These are phyloP conservation scores for Cydia pomonella DNA, from an alignment of 1,140 invertebrate species.

Conservation along the genomic window DNA sequence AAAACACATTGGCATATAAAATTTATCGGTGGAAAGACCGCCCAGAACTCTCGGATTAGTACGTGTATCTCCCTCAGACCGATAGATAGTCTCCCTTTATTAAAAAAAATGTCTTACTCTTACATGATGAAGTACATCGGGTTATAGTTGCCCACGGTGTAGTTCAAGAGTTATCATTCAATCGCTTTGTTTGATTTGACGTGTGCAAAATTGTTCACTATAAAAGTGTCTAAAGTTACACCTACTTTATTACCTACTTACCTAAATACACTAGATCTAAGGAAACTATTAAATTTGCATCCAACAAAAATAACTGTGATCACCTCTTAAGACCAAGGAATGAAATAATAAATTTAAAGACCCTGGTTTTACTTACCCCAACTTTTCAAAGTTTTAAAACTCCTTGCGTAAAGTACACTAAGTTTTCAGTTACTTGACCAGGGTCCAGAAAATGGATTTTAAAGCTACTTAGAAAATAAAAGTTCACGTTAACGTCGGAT, in stretches of 20 bases:
- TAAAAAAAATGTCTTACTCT: too few species aligned
- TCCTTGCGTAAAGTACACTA: neutral
- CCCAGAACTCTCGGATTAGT: too few species aligned
- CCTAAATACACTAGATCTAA: neutral
- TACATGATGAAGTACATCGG: too few species aligned
- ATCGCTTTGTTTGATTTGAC: neutral
- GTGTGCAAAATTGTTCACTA: neutral
- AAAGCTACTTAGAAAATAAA: conserved; percentile 32
- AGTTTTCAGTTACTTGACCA: neutral
- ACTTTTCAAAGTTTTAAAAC: neutral
- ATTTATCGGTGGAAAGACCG: too few species aligned
- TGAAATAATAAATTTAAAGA: too few species aligned
- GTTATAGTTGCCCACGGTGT: neutral
- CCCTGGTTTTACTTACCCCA: neutral
- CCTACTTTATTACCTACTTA: neutral
- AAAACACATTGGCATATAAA: too few species aligned
- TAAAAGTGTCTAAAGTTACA: neutral
- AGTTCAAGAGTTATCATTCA: neutral
- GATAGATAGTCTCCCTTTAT: too few species aligned
- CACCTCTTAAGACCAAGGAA: conserved; percentile 16
- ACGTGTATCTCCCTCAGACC: too few species aligned
- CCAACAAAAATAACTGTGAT: conserved; percentile 28
- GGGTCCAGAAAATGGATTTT: conserved; percentile 6
- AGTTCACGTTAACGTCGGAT: conserved; percentile 15
- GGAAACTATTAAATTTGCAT: neutral